Evolutionary conservation across 2,888 invertebrate genomes (phyloP), one percentile per base, ranked within the genome.

Genomic region (Sceliomorpha sp.): DNA sequence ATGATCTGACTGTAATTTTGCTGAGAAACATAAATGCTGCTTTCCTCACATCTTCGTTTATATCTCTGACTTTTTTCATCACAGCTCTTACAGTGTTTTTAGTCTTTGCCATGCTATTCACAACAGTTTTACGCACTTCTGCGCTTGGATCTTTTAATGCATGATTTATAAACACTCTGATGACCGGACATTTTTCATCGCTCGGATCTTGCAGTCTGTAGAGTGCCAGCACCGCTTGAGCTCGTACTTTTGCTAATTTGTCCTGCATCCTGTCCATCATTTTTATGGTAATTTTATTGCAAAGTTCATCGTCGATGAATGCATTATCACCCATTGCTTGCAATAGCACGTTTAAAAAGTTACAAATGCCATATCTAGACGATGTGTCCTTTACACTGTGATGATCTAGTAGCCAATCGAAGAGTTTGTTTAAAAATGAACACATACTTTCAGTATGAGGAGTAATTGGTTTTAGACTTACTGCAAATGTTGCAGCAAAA

Each of bases 201-300:
- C 89, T 89, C 0, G 96, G 95, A 77, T 95, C 93, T 86, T 97
- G 97, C 0, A 97, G 89, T 2, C 96, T 90, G 53, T 94, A 92
- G 31, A 97, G 89, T 0, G 96, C 95, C 17, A 92, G 87, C 0
- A 96, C 93, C 0, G 96, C 96, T 76, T 96, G 93, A 26, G 93
- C 92, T 12, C 97, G 91, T 1, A 97, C 94, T 44, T 92, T 91
- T 0, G 94, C 91, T 36, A 94, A 92, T 5, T 92, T 91, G 82
- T 97, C 97, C 89, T 94, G 89, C 0, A 89, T 83, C 20, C 94
- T 89, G 34, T 91, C 90, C 53, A 92, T 85, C 92, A 96, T 95
- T 45, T 92, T 91, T 14, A 90, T 89, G 53, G 93, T 90, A 27
- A 96, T 91, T 74, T 91, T 91, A 68, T 94, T 93, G 82, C 94